These are phyloP conservation scores for Dendrocincla fuliginosa DNA, from an alignment of 2,797 vertebrate genomes.

Conservation along the genomic window DNA sequence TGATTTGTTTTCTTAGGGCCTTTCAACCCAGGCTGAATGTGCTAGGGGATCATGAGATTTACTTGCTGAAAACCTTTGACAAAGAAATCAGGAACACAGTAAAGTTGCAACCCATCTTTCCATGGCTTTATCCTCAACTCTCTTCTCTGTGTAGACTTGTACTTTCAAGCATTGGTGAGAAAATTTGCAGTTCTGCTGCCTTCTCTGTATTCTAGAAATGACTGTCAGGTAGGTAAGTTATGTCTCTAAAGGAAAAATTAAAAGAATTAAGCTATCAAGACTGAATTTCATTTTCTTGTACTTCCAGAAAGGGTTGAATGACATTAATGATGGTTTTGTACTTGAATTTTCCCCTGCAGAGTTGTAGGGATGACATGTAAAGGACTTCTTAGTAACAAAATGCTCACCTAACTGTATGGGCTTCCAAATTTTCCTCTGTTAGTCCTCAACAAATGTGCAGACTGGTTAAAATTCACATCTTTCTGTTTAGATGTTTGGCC, in stretches of 20 bases:
- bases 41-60: background rate
- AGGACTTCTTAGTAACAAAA: background rate
- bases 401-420: background rate
- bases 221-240: background rate
- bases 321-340: background rate
- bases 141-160: background rate
- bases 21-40: background rate
- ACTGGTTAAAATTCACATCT: background rate
- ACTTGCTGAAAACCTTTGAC: background rate
- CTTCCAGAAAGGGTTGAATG: conserved; percentile 3
- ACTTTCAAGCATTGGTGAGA: background rate
- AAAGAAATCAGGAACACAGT: background rate
- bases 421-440: background rate
- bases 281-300: conserved; percentile 24
- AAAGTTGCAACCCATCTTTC: background rate
- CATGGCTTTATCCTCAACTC: background rate
- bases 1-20: background rate
- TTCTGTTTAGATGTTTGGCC: background rate
- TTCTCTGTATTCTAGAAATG: background rate
- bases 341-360: conserved; percentile 2
- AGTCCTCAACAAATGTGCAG: background rate
- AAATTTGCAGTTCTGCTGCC: background rate
- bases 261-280: background rate
- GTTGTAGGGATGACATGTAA: background rate
- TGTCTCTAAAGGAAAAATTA: background rate